Evolutionary conservation across 2,797 vertebrate genomes (phyloP).

Genomic region (Diplodus puntazzo): DNA sequence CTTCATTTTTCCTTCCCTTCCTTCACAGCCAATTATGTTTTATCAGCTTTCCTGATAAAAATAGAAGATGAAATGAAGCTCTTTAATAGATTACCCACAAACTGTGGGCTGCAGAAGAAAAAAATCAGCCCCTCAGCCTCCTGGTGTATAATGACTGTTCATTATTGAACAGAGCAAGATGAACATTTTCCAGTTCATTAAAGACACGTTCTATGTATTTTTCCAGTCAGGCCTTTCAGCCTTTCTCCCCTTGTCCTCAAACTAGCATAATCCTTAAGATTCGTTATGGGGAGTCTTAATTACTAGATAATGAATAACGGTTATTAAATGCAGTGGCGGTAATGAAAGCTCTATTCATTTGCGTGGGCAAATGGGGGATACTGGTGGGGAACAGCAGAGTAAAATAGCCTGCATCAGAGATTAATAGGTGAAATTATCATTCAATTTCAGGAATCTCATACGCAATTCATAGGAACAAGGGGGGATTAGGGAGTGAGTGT

Average conservation of each 20-base stretch:
- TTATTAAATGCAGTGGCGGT: conserved; percentile 97
- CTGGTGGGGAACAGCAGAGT: conserved; percentile 83
- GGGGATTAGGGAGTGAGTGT: conserved; percentile 94
- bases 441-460: conserved; percentile 99
- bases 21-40: conserved; percentile 90
- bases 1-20: conserved; percentile 73
- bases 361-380: conserved; percentile 84
- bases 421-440: conserved; percentile 99
- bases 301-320: conserved; percentile 99
- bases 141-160: conserved; percentile 96
- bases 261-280: conserved; percentile 95
- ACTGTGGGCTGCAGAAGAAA: conserved; percentile 87
- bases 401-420: conserved; percentile 96
- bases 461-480: conserved; percentile 96
- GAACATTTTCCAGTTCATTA: conserved; percentile 99
- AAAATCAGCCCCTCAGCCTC: conserved; percentile 89
- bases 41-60: conserved; percentile 97
- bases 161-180: conserved; percentile 97
- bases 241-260: conserved; percentile 73
- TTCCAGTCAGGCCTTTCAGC: conserved; percentile 72
- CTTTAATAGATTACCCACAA: conserved; percentile 96
- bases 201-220: conserved; percentile 97
- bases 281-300: conserved; percentile 99
- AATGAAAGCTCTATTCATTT: conserved; percentile 99
- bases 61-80: conserved; percentile 97